These are phyloP conservation scores for Amia ocellicauda DNA, from an alignment of 2,113 vertebrate species.

Conservation along the genomic window DNA sequence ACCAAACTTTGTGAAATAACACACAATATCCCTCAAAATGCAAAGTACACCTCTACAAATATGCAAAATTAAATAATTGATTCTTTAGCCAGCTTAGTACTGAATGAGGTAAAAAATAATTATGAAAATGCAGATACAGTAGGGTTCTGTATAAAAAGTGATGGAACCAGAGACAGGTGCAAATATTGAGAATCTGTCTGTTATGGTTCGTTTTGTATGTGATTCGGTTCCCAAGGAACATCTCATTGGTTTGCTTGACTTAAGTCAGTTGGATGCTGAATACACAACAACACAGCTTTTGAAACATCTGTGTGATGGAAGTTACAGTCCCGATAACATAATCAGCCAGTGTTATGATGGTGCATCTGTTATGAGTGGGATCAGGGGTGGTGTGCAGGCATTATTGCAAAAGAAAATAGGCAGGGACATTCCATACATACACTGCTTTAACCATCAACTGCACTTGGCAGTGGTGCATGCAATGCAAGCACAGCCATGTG, in stretches of 20 bases:
- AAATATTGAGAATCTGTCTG: conserved; percentile 10
- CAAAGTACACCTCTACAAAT: conserved; percentile 1
- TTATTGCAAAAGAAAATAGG: not conserved
- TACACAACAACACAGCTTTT: conserved; percentile 5
- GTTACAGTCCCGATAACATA: conserved; percentile 10
- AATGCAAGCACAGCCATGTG: conserved; percentile 4
- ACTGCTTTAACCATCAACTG: too few species aligned
- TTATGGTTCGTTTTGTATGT: too few species aligned
- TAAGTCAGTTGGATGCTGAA: not conserved
- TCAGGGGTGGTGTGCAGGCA: conserved; percentile 9
- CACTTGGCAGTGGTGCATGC: too few species aligned
- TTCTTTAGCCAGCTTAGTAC: not conserved
- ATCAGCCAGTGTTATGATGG: conserved; percentile 17
- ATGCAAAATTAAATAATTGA: conserved; percentile 7
- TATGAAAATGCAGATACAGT: too few species aligned
- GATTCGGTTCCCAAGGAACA: conserved; percentile 4
- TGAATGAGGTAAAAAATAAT: not conserved
- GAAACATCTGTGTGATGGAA: not conserved
- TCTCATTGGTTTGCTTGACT: conserved; percentile 2
- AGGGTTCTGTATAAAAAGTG: too few species aligned
- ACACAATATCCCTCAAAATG: not conserved
- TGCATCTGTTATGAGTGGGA: too few species aligned
- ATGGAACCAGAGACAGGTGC: conserved; percentile 8
- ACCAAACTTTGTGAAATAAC: conserved; percentile 6
- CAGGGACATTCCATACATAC: too few species aligned